Conservation (phyloP, 2,113 vertebrate species). For the Aldabrachelys gigantea region DNA sequence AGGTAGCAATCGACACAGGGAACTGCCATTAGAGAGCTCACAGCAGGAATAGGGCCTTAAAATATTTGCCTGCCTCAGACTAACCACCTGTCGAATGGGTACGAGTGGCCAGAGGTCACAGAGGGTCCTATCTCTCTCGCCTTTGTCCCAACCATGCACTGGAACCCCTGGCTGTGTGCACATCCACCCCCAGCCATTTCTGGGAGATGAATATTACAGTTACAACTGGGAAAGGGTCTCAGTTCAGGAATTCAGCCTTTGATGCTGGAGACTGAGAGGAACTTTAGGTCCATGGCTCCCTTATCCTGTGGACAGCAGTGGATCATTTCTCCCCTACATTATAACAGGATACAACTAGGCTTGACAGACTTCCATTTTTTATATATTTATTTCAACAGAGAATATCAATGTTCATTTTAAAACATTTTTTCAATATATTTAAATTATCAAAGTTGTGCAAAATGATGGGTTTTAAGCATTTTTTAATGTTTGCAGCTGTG, state of each 20-base stretch:
- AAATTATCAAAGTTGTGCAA: neutral
- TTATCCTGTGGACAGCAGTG: accelerated
- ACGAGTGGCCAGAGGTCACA: neutral
- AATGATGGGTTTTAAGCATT: neutral
- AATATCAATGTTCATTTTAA: neutral
- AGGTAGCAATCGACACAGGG: neutral
- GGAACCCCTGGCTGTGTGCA: neutral
- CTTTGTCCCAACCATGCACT: neutral
- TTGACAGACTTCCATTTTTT: neutral
- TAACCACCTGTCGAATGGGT: neutral
- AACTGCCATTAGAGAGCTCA: neutral
- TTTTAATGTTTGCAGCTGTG: neutral
- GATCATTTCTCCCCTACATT: accelerated
- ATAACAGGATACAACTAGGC: neutral
- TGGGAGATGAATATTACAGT: neutral
- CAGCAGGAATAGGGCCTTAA: neutral
- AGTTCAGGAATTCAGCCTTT: accelerated
- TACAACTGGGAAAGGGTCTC: neutral
- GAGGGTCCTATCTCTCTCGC: neutral
- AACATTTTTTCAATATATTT: neutral
- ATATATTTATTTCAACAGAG: neutral
- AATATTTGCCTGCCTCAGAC: neutral
- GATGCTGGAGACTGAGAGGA: accelerated
- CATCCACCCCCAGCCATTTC: neutral
- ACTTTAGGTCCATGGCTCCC: accelerated